Conservation (phyloP, 1,140 invertebrate genomes). For the Meloidogyne chitwoodi region DNA sequence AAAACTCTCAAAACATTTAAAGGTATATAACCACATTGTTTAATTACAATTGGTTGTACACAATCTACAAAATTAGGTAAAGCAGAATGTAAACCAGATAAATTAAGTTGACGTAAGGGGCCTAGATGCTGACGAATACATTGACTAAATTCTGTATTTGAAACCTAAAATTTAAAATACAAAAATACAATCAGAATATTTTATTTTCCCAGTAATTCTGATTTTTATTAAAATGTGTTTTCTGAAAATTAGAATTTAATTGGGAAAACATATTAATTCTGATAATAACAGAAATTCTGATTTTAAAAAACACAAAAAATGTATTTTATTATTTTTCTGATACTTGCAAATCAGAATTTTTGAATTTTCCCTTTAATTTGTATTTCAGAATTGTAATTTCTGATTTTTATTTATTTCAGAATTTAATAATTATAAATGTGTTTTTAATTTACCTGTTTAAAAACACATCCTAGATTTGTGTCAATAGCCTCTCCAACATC, state of each 20-base stretch:
- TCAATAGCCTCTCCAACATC: conserved; percentile 54
- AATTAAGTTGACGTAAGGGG: conserved; percentile 51
- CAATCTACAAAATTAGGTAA: conserved; percentile 56
- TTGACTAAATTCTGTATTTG: conserved; percentile 55
- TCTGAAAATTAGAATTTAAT: neutral
- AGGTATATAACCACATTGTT: conserved; percentile 46
- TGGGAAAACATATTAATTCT: too few relatives aligned
- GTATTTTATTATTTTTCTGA: too few relatives aligned
- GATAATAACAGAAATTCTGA: too few relatives aligned
- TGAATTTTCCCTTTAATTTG: too few relatives aligned
- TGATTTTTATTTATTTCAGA: neutral
- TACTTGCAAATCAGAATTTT: too few relatives aligned
- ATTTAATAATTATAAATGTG: neutral
- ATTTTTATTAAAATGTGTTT: neutral
- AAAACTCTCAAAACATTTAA: conserved; percentile 50
- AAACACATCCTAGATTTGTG: conserved; percentile 49
- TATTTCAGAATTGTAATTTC: neutral
- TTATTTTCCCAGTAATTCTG: too few relatives aligned
- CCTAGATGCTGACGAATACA: conserved; percentile 52
- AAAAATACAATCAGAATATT: conserved; percentile 29
- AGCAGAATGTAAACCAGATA: conserved; percentile 38
- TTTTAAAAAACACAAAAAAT: neutral
- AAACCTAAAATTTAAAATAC: conserved; percentile 34
- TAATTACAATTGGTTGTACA: conserved; percentile 49
- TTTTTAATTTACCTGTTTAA: conserved; percentile 41